Evolutionary conservation across 2,797 vertebrate genomes (phyloP).

Genomic region (Anableps anableps): DNA sequence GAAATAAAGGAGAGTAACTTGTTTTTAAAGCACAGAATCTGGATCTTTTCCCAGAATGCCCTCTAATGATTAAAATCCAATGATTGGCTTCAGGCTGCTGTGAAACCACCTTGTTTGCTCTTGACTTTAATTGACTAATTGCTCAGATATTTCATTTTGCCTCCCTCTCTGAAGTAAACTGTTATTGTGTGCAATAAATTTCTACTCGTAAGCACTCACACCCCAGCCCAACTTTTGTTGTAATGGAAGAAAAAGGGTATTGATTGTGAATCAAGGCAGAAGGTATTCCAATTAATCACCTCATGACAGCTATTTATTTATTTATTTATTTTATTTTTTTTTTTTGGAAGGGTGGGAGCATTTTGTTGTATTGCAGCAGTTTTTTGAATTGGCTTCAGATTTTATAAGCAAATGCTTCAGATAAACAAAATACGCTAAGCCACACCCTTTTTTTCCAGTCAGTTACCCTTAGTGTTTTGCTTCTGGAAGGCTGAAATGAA

Average conservation of each 20-base stretch:
- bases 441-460: slow-evolving; percentile 55
- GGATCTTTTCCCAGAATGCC: slow-evolving; percentile 57
- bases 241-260: slow-evolving; percentile 52
- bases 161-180: slow-evolving; percentile 38
- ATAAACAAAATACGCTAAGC: slow-evolving; percentile 13
- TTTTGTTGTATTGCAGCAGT: slow-evolving; percentile 33
- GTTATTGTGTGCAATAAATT: slow-evolving; percentile 58
- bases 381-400: slow-evolving; percentile 11
- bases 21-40: slow-evolving; percentile 29
- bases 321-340: too few species aligned
- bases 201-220: slow-evolving; percentile 44
- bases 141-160: slow-evolving; percentile 57
- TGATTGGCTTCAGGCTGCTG: slow-evolving; percentile 36
- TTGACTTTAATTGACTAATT: slow-evolving; percentile 68
- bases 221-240: slow-evolving; percentile 19
- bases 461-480: slow-evolving; percentile 50
- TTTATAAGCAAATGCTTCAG: background rate
- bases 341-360: background rate
- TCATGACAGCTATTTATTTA: slow-evolving; percentile 17
- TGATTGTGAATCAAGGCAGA: slow-evolving; percentile 60
- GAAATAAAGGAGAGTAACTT: background rate
- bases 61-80: slow-evolving; percentile 56
- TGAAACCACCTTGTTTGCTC: slow-evolving; percentile 60
- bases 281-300: slow-evolving; percentile 63
- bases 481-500: slow-evolving; percentile 50